Evolutionary conservation across 2,797 vertebrate genomes (phyloP).

Genomic region (Micrastur ruficollis): DNA sequence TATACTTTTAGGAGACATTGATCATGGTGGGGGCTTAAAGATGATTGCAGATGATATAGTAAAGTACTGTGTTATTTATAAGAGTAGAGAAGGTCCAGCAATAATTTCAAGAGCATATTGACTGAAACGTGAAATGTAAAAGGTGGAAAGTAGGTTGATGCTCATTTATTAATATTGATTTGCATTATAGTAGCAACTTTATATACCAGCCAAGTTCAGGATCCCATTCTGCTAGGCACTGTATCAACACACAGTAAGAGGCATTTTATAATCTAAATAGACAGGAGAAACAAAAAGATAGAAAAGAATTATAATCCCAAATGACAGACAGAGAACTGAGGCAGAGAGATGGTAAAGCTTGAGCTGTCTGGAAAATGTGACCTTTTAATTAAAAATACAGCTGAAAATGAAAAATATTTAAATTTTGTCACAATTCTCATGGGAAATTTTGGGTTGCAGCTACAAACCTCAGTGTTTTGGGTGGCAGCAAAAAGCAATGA

Average conservation of each 20-base stretch:
- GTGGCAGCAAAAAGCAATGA: not conserved
- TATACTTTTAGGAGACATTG: not conserved
- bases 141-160: constrained; percentile 34
- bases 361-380: constrained; percentile 22
- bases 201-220: constrained; percentile 14
- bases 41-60: not conserved
- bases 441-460: constrained; percentile 28
- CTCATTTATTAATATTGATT: constrained; percentile 56
- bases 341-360: constrained; percentile 29
- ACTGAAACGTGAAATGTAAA: constrained; percentile 8
- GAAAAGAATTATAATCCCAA: constrained; percentile 35
- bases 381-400: constrained; percentile 55
- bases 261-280: constrained; percentile 39
- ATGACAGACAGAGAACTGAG: constrained; percentile 8
- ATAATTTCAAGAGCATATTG: constrained; percentile 32
- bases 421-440: constrained; percentile 36
- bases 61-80: not conserved
- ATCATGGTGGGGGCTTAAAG: not conserved
- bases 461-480: not conserved
- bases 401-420: constrained; percentile 62
- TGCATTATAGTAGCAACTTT: constrained; percentile 19
- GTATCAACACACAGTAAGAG: not conserved
- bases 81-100: not conserved
- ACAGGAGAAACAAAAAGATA: not conserved
- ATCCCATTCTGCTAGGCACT: not conserved